phyloP scores from a whole-genome alignment of 2,888 invertebrate genomes.

The Caenorhabditis sp. region DNA sequence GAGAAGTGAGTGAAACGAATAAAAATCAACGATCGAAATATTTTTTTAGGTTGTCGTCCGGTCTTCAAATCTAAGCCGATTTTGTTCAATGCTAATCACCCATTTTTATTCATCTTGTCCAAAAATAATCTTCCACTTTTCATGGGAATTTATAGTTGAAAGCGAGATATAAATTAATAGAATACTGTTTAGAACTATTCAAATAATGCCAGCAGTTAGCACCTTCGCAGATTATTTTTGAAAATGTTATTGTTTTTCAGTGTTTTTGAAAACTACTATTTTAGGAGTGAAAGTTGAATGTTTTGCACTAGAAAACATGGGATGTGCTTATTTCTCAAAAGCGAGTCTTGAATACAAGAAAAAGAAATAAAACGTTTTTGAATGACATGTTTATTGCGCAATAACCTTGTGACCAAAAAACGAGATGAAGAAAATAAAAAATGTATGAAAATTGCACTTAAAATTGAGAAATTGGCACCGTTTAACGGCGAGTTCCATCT shows the following conservation, averaged over 20 bases:
- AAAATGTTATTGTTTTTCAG: no score
- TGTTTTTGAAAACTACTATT: no score
- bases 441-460: conserved; percentile 28
- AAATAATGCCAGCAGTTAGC: no score
- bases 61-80: conserved; percentile 26
- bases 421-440: conserved; percentile 7
- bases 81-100: conserved; percentile 58
- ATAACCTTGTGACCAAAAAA: conserved; percentile 13
- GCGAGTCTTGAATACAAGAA: background rate
- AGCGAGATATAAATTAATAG: no score
- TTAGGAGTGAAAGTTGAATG: background rate
- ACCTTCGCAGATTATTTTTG: no score
- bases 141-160: no score
- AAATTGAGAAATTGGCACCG: conserved; percentile 41
- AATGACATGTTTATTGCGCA: conserved; percentile 15
- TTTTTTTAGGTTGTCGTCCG: no score
- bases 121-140: conserved; percentile 42
- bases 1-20: no score
- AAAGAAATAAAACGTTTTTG: background rate
- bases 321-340: no score
- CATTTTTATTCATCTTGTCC: conserved; percentile 53
- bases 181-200: no score
- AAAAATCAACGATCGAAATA: no score
- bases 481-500: conserved; percentile 60
- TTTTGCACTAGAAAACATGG: no score